Conservation (phyloP, 2,888 invertebrate species). For the Molorchus minor region DNA sequence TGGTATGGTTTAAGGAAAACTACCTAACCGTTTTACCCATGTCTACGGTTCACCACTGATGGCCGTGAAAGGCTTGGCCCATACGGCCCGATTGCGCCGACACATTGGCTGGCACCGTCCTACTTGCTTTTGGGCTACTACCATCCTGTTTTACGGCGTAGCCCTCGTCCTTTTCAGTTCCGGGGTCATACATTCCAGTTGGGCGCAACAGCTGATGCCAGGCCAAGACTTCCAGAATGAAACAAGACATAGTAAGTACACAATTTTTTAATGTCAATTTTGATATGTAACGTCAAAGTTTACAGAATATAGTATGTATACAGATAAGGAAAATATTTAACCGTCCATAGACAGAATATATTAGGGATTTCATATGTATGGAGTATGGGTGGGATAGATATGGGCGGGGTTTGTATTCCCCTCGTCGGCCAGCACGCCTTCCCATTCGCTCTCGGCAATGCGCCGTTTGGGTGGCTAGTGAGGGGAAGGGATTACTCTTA, state of each 20-base stretch:
- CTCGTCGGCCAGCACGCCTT: no score
- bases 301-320: not conserved
- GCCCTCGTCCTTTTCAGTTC: slow-evolving; percentile 35
- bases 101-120: slow-evolving; percentile 43
- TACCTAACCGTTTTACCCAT: slow-evolving; percentile 31
- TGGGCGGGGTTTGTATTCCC: no score
- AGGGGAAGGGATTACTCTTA: no score
- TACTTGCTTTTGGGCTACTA: slow-evolving; percentile 37
- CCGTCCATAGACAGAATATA: no score
- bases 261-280: not conserved
- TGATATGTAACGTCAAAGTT: not conserved
- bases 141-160: slow-evolving; percentile 38
- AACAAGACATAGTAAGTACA: slow-evolving; percentile 31
- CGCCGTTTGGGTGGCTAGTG: no score
- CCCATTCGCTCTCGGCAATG: no score
- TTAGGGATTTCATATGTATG: no score
- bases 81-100: slow-evolving; percentile 52
- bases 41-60: slow-evolving; percentile 50
- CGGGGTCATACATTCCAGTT: slow-evolving; percentile 25
- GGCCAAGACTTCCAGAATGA: slow-evolving; percentile 22
- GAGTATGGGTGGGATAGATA: no score
- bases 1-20: slow-evolving; percentile 27
- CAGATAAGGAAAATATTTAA: no score
- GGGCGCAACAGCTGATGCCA: slow-evolving; percentile 17
- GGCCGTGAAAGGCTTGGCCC: slow-evolving; percentile 52